Evolutionary conservation across 2,888 invertebrate genomes (phyloP), one percentile per base, ranked within the genome.

Genomic region (Eupithecia tripunctaria): DNA sequence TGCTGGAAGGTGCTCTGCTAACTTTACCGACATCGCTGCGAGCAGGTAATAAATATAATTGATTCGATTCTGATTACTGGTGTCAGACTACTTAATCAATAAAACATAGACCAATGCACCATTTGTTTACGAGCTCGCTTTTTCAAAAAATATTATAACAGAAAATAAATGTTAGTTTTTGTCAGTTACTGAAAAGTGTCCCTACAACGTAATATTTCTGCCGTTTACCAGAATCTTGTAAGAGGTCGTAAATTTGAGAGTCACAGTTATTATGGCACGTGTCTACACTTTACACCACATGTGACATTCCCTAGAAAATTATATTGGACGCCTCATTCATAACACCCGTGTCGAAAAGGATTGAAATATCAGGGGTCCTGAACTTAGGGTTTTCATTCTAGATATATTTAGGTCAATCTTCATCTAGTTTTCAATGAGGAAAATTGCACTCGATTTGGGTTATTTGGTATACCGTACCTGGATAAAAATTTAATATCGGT

Each of bases 231-330:
- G 47, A 21, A 64, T 47, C 25, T 14, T 64, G 38, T 5, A 18
- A 36, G 36, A 25, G 14, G 64, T 14, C 64, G 64, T 64, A 38
- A 63, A 29, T 65, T 66, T 29, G 70, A 69, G 62, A 63, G 27
- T 47, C 56, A 29, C 25, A 68, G 62, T 64, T 70, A 68, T 60
- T 56, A 72, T 63, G 14, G 67, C 59, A 74, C 69, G 72, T 69
- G 63, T 63, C n/a, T 41, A 68, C 59, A 70, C 72, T 73, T 32
- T 41, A 25, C 56, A 71, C 67, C 72, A 78, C 73, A 69, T 76
- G 75, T 67, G 74, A 71, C 72, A 68, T 65, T 67, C 71, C 67
- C 59, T n/a, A 63, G 25, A 60, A 62, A 69, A 63, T n/a, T n/a
- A n/a, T 63, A 63, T 69, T 69, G 69, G 47, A 63, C 10, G 43